phyloP scores from a whole-genome alignment of 1,140 invertebrate species.

The Lucilia cuprina region DNA sequence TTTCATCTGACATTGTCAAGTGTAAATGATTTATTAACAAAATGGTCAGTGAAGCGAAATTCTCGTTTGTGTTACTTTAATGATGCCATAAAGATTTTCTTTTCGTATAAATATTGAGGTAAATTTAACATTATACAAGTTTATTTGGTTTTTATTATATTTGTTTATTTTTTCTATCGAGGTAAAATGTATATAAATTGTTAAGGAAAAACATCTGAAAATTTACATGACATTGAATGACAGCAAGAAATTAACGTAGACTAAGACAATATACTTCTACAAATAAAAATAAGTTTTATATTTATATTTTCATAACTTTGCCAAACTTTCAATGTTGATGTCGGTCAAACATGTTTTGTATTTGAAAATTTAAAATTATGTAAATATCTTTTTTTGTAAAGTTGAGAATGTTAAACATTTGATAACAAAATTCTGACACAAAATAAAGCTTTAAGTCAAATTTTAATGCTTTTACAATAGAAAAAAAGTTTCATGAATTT shows the following conservation, averaged over 20 bases:
- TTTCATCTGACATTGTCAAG: slow-evolving; percentile 10
- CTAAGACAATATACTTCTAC: not conserved
- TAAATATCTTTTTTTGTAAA: no score
- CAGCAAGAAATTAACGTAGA: slow-evolving; percentile 14
- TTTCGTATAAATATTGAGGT: not conserved
- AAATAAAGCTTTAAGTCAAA: not conserved
- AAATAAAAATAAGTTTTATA: not conserved
- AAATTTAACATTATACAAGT: not conserved
- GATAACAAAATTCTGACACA: not conserved
- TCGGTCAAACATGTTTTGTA: not conserved
- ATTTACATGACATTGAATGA: slow-evolving; percentile 34
- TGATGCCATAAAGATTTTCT: not conserved
- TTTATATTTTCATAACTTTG: not conserved
- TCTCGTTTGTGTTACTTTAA: slow-evolving; percentile 1
- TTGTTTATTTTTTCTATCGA: not conserved
- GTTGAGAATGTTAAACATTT: no score
- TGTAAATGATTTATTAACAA: slow-evolving; percentile 34
- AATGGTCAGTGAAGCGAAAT: slow-evolving; percentile 30
- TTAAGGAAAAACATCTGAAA: slow-evolving; percentile 3
- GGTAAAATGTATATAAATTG: not conserved
- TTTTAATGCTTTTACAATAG: not conserved
- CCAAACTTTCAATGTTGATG: not conserved
- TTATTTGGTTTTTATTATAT: not conserved
- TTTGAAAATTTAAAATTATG: no score
- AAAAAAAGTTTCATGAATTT: not conserved